A percentile compares a stretch with the other conserved stretches of the same genome.
phyloP scores from a whole-genome alignment of 2,113 vertebrate genomes.

The Sturnus vulgaris region DNA sequence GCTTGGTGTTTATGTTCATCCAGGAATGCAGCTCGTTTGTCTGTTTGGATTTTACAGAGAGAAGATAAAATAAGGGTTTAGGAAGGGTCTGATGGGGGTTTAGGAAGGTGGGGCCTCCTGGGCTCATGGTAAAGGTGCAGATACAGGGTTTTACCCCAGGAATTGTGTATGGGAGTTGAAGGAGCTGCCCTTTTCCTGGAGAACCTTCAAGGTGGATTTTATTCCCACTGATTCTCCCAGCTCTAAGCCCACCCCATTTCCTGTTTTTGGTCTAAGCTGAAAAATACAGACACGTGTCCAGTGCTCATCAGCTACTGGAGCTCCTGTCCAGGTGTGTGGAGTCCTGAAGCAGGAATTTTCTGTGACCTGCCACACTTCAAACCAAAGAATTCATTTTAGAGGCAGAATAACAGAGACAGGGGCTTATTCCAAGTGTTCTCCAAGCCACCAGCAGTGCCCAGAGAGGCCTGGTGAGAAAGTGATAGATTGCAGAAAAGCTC shows the following conservation, averaged over 20 bases:
- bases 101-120: background rate
- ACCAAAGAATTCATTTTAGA: background rate
- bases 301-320: background rate
- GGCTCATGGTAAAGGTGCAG: rapidly evolving
- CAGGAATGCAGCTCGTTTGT: rapidly evolving
- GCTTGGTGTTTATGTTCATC: background rate
- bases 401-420: background rate
- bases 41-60: background rate
- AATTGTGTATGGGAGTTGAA: rapidly evolving
- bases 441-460: background rate
- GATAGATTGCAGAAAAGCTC: background rate
- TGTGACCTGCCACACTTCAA: background rate
- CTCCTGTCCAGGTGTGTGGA: background rate
- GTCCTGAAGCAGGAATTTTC: background rate
- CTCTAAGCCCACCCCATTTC: background rate
- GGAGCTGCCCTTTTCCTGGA: background rate
- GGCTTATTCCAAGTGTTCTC: background rate
- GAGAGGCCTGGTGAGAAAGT: background rate
- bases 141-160: background rate
- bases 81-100: background rate
- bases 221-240: background rate
- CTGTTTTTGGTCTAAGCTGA: background rate
- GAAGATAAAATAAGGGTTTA: background rate
- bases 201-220: background rate
- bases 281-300: background rate